These are phyloP conservation scores for Apotomis capreana DNA, from an alignment of 2,888 invertebrate species.

Conservation along the genomic window DNA sequence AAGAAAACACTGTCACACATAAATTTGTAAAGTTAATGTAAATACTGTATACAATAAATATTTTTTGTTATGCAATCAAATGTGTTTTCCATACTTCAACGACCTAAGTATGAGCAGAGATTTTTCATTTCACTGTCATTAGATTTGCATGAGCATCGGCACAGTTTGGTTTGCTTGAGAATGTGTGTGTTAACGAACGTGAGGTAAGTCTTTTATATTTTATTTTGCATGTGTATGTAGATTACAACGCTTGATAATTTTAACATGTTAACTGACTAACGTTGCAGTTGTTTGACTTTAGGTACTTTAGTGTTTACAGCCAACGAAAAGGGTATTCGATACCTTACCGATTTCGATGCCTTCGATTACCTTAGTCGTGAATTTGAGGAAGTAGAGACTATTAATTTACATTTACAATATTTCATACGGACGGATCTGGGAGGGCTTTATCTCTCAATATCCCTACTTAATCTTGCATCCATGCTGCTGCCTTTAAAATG, in stretches of 20 bases:
- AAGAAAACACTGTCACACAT: conserved; percentile 50
- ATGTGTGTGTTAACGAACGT: conserved; percentile 50
- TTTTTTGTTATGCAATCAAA: conserved; percentile 47
- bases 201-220: conserved; percentile 54
- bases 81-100: conserved; percentile 48
- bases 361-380: no score
- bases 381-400: no score
- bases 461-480: no score
- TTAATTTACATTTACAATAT: no score
- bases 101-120: conserved; percentile 68
- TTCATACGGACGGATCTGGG: no score
- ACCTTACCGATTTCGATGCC: no score
- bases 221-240: conserved; percentile 43
- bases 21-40: conserved; percentile 47
- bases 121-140: conserved; percentile 52
- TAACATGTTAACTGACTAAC: conserved; percentile 8
- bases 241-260: conserved; percentile 1
- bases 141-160: conserved; percentile 62
- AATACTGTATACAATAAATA: conserved; percentile 58
- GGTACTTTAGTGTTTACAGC: no score
- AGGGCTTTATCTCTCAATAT: no score
- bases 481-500: no score
- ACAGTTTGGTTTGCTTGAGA: conserved; percentile 56
- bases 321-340: no score
- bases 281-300: no score